A percentile compares a stretch with the other conserved stretches of the same genome.
phyloP scores from a whole-genome alignment of 2,888 invertebrate genomes.

The Trichogramma evanescens region DNA sequence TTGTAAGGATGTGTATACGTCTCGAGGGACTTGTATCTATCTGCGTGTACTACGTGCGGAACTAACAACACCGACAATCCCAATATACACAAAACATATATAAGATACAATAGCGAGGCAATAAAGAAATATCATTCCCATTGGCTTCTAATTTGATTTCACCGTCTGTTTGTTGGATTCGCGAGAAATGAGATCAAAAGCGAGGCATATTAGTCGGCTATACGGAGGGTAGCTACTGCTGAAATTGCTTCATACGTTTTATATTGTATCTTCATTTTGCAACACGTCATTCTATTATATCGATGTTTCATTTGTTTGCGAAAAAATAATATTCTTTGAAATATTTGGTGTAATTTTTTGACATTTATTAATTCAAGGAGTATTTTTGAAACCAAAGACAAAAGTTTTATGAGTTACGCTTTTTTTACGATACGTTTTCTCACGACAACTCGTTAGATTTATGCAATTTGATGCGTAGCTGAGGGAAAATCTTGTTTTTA shows the following conservation, averaged over 20 bases:
- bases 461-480: conserved; percentile 18
- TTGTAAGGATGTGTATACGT: conserved; percentile 38
- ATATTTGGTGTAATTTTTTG: neutral
- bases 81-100: too few relatives aligned
- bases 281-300: neutral
- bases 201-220: conserved; percentile 1
- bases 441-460: conserved; percentile 28
- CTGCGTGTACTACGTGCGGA: neutral
- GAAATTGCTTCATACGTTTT: too few relatives aligned
- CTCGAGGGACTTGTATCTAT: conserved; percentile 24
- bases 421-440: conserved; percentile 19
- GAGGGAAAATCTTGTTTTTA: conserved; percentile 8
- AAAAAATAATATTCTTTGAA: neutral
- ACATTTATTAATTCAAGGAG: neutral
- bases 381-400: too few relatives aligned
- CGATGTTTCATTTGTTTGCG: neutral
- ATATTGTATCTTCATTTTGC: neutral
- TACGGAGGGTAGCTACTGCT: conserved; percentile 12
- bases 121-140: conserved; percentile 25
- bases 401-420: too few relatives aligned
- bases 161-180: conserved; percentile 24
- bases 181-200: conserved; percentile 26
- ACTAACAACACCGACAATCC: too few relatives aligned
- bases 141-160: conserved; percentile 24
- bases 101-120: conserved; percentile 10